These are phyloP conservation scores for Diplazon laetatorius DNA, from an alignment of 2,888 invertebrate genomes.

Conservation along the genomic window DNA sequence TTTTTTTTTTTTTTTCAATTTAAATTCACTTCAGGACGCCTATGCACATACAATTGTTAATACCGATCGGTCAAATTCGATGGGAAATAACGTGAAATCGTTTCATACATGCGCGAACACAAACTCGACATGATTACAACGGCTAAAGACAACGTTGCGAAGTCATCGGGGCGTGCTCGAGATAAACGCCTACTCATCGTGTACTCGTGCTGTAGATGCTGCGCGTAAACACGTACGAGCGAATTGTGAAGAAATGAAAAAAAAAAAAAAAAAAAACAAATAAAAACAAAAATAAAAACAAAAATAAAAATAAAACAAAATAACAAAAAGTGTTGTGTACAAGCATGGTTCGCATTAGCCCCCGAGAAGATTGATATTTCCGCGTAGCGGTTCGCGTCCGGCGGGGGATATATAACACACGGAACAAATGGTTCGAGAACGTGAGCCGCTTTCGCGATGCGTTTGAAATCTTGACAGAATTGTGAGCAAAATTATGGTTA, in stretches of 20 bases:
- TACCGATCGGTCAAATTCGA: no score
- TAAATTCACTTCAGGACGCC: not conserved
- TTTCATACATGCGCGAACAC: not conserved
- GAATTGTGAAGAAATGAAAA: not conserved
- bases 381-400: slow-evolving; percentile 60
- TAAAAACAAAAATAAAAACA: not conserved
- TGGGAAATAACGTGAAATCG: not conserved
- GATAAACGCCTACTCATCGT: slow-evolving; percentile 34
- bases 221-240: slow-evolving; percentile 6
- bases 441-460: slow-evolving; percentile 1
- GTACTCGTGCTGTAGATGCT: slow-evolving; percentile 7
- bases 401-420: slow-evolving; percentile 10
- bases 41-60: no score
- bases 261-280: not conserved
- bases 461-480: slow-evolving; percentile 34
- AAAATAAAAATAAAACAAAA: not conserved
- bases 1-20: not conserved
- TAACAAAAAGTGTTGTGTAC: slow-evolving; percentile 7
- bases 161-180: slow-evolving; percentile 22
- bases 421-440: not conserved
- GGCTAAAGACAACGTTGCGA: not conserved
- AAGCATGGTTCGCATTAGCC: slow-evolving; percentile 17
- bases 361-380: slow-evolving; percentile 61
- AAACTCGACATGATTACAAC: not conserved
- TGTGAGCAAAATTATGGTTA: slow-evolving; percentile 36